Conservation (phyloP, 1,140 invertebrate genomes). For the Linepithema humile region DNA sequence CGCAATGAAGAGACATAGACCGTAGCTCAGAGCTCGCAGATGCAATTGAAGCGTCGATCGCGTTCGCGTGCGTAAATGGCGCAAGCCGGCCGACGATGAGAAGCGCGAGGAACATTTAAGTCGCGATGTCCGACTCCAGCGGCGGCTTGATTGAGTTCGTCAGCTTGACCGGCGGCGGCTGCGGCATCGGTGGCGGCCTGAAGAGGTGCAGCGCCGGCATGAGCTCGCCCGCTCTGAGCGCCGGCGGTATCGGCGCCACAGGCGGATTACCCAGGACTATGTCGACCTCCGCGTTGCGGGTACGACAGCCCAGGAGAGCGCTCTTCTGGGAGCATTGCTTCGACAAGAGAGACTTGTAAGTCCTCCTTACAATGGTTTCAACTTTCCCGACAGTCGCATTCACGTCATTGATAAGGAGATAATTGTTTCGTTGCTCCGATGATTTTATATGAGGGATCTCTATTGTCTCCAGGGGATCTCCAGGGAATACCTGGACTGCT, state of each 20-base stretch:
- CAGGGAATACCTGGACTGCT: neutral
- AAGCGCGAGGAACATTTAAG: neutral
- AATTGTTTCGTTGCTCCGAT: neutral
- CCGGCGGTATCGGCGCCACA: conserved; percentile 75
- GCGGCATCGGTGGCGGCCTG: conserved; percentile 68
- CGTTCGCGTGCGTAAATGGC: neutral
- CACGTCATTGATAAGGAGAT: neutral
- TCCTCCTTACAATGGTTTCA: conserved; percentile 67
- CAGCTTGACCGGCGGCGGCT: conserved; percentile 76
- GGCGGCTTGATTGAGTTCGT: conserved; percentile 80
- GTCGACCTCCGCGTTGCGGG: conserved; percentile 91
- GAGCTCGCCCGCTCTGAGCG: conserved; percentile 82
- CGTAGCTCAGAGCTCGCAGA: neutral
- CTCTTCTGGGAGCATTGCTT: conserved; percentile 93
- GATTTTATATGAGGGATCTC: neutral
- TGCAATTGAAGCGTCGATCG: neutral
- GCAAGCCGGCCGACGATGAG: neutral
- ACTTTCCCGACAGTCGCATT: neutral
- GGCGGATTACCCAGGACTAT: conserved; percentile 88
- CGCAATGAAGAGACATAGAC: conserved; percentile 32
- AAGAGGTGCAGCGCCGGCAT: conserved; percentile 85
- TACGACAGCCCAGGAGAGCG: conserved; percentile 87
- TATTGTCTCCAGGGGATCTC: no score
- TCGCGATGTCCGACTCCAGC: conserved; percentile 78
- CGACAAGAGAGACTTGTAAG: conserved; percentile 89